A percentile compares a stretch with the other conserved stretches of the same genome.
Evolutionary conservation across 2,888 invertebrate species (phyloP).

Genomic region (Epirrhoe alternata): DNA sequence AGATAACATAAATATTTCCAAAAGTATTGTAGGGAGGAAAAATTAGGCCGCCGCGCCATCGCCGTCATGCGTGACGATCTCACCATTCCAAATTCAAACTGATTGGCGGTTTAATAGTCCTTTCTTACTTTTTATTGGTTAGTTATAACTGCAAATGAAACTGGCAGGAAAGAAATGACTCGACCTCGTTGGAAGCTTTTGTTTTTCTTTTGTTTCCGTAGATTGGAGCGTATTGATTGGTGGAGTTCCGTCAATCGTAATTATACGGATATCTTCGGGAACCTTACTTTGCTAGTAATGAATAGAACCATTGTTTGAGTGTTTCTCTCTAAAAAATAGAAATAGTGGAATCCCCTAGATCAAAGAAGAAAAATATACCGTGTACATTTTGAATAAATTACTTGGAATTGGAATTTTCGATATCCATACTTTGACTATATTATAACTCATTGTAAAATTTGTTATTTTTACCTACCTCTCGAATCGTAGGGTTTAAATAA

Average conservation of each 20-base stretch:
- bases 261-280: background rate
- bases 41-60: conserved; percentile 33
- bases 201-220: conserved; percentile 1
- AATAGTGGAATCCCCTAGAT: background rate
- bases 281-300: background rate
- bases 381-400: too few species aligned
- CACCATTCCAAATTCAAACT: conserved; percentile 38
- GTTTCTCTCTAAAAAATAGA: background rate
- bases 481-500: too few species aligned
- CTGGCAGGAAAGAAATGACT: background rate
- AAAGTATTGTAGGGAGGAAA: conserved; percentile 23
- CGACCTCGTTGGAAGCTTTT: conserved; percentile 4
- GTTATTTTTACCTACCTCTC: too few species aligned
- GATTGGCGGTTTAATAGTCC: conserved; percentile 43
- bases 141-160: conserved; percentile 31
- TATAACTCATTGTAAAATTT: too few species aligned
- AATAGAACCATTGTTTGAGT: background rate
- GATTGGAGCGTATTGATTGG: conserved; percentile 5
- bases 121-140: conserved; percentile 40
- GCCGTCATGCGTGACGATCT: conserved; percentile 39
- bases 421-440: too few species aligned
- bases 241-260: conserved; percentile 1
- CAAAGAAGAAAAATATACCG: too few species aligned
- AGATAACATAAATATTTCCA: conserved; percentile 24
- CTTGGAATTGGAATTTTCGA: too few species aligned